Evolutionary conservation across 1,140 invertebrate genomes (phyloP), one percentile per base, ranked within the genome.

Genomic region (Phymastichus coffea): DNA sequence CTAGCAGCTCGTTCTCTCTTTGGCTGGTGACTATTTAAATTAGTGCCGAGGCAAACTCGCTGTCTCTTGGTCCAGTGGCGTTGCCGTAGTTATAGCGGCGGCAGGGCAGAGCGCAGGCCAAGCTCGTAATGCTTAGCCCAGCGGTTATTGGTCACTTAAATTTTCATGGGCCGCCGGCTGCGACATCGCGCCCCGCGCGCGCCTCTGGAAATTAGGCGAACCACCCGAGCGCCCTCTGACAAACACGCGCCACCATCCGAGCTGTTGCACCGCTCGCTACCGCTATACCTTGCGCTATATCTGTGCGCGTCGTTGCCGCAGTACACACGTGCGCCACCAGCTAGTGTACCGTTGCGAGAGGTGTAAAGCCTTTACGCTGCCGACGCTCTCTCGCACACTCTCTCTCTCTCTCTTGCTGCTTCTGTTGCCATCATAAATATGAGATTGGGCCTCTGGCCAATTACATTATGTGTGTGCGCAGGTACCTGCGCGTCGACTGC

Each of bases 21-120:
- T 33, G 6, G 33, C 2, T 28, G 37, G 30, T 10, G 46, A 61
- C 59, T 61, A 61, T 61, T 61, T 61, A 61, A 61, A 61, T 61
- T 61, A 61, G 52, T 17, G 35, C n/a, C 2, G 28, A 33, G 28
- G 22, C 3, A 44, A 59, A 59, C 57, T 38, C 38, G 47, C 35
- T 52, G 25, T 52, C 56, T 22, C 19, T 26, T 23, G 23, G 15
- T 19, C n/a, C 20, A 12, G 37, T 12, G n/a, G 23, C 37, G 15
- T 23, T 20, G 51, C 3, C 14, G 41, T 3, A 22, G 28, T 20
- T 12, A 26, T n/a, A 33, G 28, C 1, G 25, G n/a, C n/a, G n/a
- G 20, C 4, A 41, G 51, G 15, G n/a, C 12, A 30, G 40, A 19
- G 19, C n/a, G 33, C 4, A 4, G 15, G n/a, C 19, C 26, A 33